Base-by-base conservation (phyloP, 2,888 invertebrate genomes). In the Acanthoscelides obtectus region DNA sequence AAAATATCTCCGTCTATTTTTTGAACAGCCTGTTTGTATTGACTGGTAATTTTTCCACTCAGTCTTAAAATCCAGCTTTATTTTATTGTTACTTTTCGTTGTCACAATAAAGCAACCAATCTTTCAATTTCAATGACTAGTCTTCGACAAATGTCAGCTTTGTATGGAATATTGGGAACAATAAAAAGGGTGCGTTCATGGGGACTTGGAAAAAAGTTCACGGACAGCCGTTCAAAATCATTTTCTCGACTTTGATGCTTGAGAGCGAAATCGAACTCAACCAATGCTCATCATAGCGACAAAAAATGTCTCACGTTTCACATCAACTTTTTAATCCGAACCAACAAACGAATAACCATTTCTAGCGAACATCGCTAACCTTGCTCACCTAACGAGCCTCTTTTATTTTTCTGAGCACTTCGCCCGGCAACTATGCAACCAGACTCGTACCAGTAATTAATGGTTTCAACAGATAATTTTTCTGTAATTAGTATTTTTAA, bases 401-500 rank as follows among this genome's bases (percentile, higher is more conserved):
- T 45, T 45, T 45, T 45, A 17, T 45, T 45, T 45, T 45, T 45
- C 5, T 45, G 45, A 6, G 45, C 45, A 1, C 45, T 12, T 45
- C 45, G 6, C 45, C 12, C 45, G 45, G 12, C 45, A 45, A 12
- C 45, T 45, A 45, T 45, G 45, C 45, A 45, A 45, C 45, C 45
- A 12, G 45, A 45, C 45, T 45, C 45, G 12, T 6, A 45, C 45
- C 45, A 45, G 45, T 45, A 45, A 45, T 45, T 45, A 45, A 45
- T 45, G 45, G 45, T 45, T 45, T 45, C 45, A 12, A 66, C 70
- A 22, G 66, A 69, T 72, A 71, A 70, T 69, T 72, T 27, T 64
- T 6, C 69, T 6, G 68, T 68, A 72, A 74, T 74, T 74, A 71
- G 72, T 72, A 68, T 71, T 69, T 74, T 74, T 72, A 72, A 72